Evolutionary conservation across 2,888 invertebrate genomes (phyloP).

Genomic region (Hirtodrosophila duncani): DNA sequence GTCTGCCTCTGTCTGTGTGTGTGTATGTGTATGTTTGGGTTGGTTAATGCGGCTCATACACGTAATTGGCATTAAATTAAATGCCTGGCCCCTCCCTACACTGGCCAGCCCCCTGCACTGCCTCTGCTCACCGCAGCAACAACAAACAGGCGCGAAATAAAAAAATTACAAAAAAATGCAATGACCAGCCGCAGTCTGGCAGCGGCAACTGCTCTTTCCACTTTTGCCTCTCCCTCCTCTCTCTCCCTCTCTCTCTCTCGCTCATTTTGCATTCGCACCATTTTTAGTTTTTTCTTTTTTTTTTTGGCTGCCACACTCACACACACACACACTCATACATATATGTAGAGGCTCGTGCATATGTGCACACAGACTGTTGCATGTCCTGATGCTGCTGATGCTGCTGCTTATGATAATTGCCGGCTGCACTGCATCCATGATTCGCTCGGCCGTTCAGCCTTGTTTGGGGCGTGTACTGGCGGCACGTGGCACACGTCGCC

Average conservation of each 20-base stretch:
- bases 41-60: slow-evolving; percentile 72
- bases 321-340: slow-evolving; percentile 6
- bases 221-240: neutral
- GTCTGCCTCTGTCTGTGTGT: slow-evolving; percentile 10
- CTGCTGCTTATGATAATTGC: slow-evolving; percentile 71
- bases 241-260: slow-evolving; percentile 1
- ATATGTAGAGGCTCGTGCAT: neutral
- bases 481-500: slow-evolving; percentile 57
- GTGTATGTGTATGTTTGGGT: slow-evolving; percentile 17
- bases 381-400: slow-evolving; percentile 43
- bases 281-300: slow-evolving; percentile 65
- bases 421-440: slow-evolving; percentile 54
- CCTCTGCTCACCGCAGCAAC: neutral
- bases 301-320: slow-evolving; percentile 45
- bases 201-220: slow-evolving; percentile 13
- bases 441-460: slow-evolving; percentile 10
- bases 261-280: slow-evolving; percentile 24
- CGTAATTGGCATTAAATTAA: slow-evolving; percentile 73
- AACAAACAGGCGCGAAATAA: slow-evolving; percentile 22
- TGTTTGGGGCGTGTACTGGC: neutral
- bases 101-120: neutral
- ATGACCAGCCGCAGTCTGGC: slow-evolving; percentile 39
- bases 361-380: slow-evolving; percentile 42
- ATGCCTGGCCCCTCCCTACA: slow-evolving; percentile 38
- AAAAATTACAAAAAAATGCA: slow-evolving; percentile 21